Percentiles rank a stretch among this genome's conserved stretches.
Evolutionary conservation across 2,797 vertebrate species (phyloP).

Genomic region (Tachyglossus aculeatus): DNA sequence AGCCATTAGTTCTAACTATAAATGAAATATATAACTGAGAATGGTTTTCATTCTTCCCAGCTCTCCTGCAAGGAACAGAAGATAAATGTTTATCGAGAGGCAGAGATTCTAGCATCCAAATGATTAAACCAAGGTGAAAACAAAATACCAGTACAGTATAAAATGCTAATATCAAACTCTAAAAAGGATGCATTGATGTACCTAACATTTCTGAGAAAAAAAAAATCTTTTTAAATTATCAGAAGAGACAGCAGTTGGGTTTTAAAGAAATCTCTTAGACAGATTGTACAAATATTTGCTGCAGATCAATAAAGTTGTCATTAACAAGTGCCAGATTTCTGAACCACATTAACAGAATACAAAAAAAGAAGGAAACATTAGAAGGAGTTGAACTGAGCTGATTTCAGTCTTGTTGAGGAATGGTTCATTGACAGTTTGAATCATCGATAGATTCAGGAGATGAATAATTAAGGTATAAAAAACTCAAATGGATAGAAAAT

Average conservation of each 20-base stretch:
- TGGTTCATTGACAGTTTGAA: background rate
- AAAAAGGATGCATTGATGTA: background rate
- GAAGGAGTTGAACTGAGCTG: background rate
- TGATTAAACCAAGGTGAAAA: no score
- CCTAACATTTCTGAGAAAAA: background rate
- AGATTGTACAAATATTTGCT: background rate
- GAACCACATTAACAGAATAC: background rate
- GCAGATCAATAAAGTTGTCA: background rate
- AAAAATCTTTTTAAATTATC: background rate
- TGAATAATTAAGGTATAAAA: background rate
- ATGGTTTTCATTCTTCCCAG: no score
- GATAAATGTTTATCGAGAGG: no score
- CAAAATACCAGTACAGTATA: no score
- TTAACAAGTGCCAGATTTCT: background rate
- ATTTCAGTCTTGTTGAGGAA: background rate
- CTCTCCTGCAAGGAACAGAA: no score
- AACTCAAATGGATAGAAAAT: background rate
- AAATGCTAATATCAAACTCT: background rate
- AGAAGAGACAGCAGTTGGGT: background rate
- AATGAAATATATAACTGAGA: no score
- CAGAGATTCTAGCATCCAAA: no score
- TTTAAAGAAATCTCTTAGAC: background rate
- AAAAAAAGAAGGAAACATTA: background rate
- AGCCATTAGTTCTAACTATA: no score
- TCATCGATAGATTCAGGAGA: conserved; percentile 8